Base-by-base conservation (phyloP, 2,113 vertebrate species). In the Sceloporus tristichus region DNA sequence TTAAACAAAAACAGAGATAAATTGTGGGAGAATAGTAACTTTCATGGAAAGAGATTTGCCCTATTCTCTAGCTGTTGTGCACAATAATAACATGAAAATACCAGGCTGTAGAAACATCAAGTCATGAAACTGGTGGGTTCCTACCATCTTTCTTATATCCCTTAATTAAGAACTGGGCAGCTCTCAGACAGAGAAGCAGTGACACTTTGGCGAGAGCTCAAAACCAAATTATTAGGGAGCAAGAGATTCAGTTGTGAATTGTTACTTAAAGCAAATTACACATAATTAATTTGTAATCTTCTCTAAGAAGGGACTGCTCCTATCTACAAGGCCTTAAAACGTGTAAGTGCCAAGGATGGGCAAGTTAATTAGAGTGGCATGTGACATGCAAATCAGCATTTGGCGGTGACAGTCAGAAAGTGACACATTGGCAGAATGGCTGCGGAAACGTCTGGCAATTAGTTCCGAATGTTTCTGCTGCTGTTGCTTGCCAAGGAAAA, bases 281-380 rank as follows among this genome's bases (percentile, higher is more conserved):
- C 2, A 68, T 34, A 92, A 94, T 86, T 90, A 88, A 2, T 34
- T 94, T 85, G 89, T 91, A 81, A 86, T 23, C 23, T 86, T 89
- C 29, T 76, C 59, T 85, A 90, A 91, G 38, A 82, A 2, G 9
- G 2, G 21, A 73, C 34, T 86, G 73, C 54, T 91, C 25, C 2
- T 21, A 65, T n/a, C 2, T 75, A 53, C 10, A 68, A 93, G 2
- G 13, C 42, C 87, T 85, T 84, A 59, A 79, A 92, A 56, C n/a
- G 13, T 62, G 27, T 1, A 0, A 79, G 48, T 8, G 77, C 14
- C 5, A 92, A 75, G 9, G 89, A 83, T 0, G 87, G 27, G 2
- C 14, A 90, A 85, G 87, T 80, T 91, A 84, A 66, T 92, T 91
- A 8, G 34, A 87, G n/a, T 38, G 74, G 62, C 82, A 73, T 87